phyloP scores from a whole-genome alignment of 1,140 invertebrate genomes.

The Listronotus oregonensis region DNA sequence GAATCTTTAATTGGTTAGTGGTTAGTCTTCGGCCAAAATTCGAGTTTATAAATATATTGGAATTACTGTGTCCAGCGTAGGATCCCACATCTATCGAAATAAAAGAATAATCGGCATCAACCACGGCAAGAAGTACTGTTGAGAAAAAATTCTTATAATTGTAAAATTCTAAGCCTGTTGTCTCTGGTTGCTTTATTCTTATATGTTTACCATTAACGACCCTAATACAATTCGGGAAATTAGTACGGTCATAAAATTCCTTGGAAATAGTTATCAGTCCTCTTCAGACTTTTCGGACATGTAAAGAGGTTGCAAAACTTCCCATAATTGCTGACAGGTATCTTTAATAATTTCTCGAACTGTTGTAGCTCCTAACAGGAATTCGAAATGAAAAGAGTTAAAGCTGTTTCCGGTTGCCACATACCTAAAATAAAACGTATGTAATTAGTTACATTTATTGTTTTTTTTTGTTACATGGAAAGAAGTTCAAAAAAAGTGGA shows the following conservation, averaged over 20 bases:
- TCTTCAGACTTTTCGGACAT: not conserved
- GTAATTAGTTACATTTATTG: too few relatives aligned
- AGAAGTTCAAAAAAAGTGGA: conserved; percentile 17
- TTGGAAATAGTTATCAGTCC: conserved; percentile 5
- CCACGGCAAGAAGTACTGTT: not conserved
- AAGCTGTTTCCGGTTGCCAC: conserved; percentile 20
- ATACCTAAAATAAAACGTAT: conserved; percentile 30
- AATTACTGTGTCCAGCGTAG: conserved; percentile 26
- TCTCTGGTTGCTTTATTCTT: conserved; percentile 27
- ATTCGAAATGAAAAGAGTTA: conserved; percentile 13
- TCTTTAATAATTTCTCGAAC: not conserved
- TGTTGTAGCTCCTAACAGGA: conserved; percentile 18
- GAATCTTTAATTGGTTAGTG: too few relatives aligned
- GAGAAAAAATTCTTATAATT: conserved; percentile 50
- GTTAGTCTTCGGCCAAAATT: conserved; percentile 10
- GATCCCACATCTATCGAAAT: conserved; percentile 30
- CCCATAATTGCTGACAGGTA: not conserved
- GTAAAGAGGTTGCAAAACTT: not conserved
- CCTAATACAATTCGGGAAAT: conserved; percentile 54
- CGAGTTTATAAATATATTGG: conserved; percentile 26
- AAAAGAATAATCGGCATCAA: conserved; percentile 33
- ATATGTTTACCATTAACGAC: conserved; percentile 56
- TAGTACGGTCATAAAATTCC: conserved; percentile 39
- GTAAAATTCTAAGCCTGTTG: conserved; percentile 18
- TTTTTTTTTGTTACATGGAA: conserved; percentile 7